Base-by-base conservation (phyloP, 2,888 invertebrate genomes). In the Diadegma fenestrale region DNA sequence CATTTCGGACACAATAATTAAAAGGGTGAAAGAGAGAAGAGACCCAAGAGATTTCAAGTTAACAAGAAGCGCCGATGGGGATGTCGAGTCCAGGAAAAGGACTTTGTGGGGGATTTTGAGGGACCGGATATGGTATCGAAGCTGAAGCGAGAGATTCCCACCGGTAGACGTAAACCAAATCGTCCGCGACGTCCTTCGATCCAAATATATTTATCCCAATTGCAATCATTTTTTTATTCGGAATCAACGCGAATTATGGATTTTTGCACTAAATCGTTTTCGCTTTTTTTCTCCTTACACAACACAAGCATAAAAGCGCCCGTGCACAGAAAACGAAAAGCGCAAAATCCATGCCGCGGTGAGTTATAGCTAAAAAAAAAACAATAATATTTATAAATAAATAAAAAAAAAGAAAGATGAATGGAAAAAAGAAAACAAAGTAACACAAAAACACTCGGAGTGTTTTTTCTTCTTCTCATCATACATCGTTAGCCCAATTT, bases 401-500 rank as follows among this genome's bases (percentile, higher is more conserved):
- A 63, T 73, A 78, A 30, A 37, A 37, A 33, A 4, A 4, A 37
- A 37, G 0, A 7, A 80, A 78, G 79, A 37, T 41, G 26, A n/a
- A 58, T 73, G 71, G 22, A 37, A 22, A 68, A 33, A 71, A 61
- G 6, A 14, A 61, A 45, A 54, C 7, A 63, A 61, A 68, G 41
- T 22, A 79, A 86, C 33, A 71, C 51, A 12, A 5, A 66, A 54
- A 73, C 61, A 58, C 41, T 54, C 48, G 61, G 19, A 48, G 54
- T 54, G 76, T 76, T 76, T 77, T 75, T 37, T 30, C 26, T 72
- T 17, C 76, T 76, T 26, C 58, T 58, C 58, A 26, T 58, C 64
- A 66, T 66, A 79, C 19, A 80, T 80, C 76, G 64, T 71, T 69
- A 76, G 80, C 71, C 45, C 26, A 69, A 82, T 72, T 68, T 75